Evolutionary conservation across 2,797 vertebrate genomes (phyloP).

Genomic region (Crocidura indochinensis): DNA sequence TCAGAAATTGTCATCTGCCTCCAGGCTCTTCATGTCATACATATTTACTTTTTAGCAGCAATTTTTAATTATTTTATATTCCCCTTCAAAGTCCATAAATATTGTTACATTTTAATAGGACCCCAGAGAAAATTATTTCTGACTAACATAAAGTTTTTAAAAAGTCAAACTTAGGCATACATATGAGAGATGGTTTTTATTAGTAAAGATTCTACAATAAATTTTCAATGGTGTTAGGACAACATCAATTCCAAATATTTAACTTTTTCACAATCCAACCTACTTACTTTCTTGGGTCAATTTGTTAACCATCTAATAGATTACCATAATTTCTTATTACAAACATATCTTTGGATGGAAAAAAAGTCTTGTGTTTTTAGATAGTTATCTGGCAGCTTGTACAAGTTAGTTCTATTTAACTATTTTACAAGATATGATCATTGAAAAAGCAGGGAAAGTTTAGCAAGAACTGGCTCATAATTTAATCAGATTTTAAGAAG

Average conservation of each 20-base stretch:
- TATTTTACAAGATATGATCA: not conserved
- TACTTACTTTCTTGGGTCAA: not conserved
- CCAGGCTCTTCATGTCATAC: constrained; percentile 68
- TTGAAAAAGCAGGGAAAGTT: not conserved
- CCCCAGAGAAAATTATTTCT: constrained; percentile 74
- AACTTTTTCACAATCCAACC: not conserved
- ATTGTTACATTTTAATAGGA: constrained; percentile 75
- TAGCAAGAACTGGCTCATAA: not conserved
- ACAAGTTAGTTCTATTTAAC: not conserved
- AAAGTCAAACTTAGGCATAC: constrained; percentile 55
- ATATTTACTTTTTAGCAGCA: constrained; percentile 63
- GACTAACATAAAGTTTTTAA: constrained; percentile 50
- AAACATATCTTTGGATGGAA: not conserved
- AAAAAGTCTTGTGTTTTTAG: not conserved
- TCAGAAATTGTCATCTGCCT: constrained; percentile 74
- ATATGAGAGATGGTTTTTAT: not conserved
- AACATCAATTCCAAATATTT: constrained; percentile 2
- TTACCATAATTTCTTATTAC: not conserved
- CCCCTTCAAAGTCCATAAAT: constrained; percentile 74
- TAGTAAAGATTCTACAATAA: constrained; percentile 24
- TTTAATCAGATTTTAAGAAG: not conserved
- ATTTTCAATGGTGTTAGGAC: not conserved
- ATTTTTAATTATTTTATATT: constrained; percentile 80
- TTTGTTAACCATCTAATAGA: not conserved
- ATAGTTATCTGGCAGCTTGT: not conserved